A percentile compares a stretch with the other conserved stretches of the same genome.
These are phyloP conservation scores for Strongylocentrotus purpuratus DNA, from an alignment of 35 echinoderm and acorn worm genomes.

Conservation along the genomic window DNA sequence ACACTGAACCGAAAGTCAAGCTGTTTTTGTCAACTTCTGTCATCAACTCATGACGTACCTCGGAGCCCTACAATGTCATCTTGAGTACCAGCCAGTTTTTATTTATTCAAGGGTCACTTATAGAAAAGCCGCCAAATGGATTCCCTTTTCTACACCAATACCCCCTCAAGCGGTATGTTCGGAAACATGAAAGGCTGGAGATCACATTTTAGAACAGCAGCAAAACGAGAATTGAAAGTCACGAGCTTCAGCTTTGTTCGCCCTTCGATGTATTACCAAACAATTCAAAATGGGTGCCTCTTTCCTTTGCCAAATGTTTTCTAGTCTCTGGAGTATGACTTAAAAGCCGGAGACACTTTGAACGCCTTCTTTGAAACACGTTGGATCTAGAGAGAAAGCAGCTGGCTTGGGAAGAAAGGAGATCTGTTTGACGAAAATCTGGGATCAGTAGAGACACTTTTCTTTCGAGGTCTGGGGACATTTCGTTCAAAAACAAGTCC, in stretches of 20 bases:
- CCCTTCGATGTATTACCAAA: not conserved
- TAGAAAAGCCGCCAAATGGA: not conserved
- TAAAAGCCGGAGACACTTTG: constrained; percentile 1
- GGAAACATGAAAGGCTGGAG: not conserved
- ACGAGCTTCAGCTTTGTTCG: not conserved
- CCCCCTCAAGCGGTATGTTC: not conserved
- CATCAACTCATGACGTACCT: too few relatives aligned
- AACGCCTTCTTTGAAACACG: not conserved
- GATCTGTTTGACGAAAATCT: not conserved
- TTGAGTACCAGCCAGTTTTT: not conserved
- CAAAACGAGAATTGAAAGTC: not conserved
- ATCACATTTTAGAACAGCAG: not conserved
- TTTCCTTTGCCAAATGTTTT: not conserved
- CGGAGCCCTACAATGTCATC: not conserved
- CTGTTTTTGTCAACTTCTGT: too few relatives aligned
- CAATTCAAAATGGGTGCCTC: not conserved
- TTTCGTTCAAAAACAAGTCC: not conserved
- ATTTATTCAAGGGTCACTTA: not conserved
- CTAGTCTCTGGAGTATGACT: not conserved
- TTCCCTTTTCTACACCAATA: not conserved
- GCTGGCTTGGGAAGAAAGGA: not conserved
- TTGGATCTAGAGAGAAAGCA: not conserved
- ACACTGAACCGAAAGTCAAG: too few relatives aligned
- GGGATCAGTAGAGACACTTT: not conserved
- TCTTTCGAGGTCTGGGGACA: not conserved